phyloP scores from a whole-genome alignment of 2,888 invertebrate genomes.

The Hypercompe scribonia region DNA sequence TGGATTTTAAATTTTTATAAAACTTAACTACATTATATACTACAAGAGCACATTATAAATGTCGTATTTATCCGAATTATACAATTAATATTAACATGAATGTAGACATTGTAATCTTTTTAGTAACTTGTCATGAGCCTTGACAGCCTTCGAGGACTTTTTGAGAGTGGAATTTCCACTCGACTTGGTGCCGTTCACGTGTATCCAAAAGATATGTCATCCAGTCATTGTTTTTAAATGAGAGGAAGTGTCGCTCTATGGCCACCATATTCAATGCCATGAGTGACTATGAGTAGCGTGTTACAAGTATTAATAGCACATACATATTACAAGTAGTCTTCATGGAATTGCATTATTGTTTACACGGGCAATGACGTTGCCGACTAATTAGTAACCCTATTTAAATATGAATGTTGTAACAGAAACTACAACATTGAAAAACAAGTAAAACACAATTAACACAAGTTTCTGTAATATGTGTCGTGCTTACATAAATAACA shows the following conservation, averaged over 20 bases:
- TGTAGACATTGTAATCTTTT: background rate
- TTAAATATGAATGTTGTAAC: too few species aligned
- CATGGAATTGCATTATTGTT: background rate
- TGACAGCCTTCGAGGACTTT: background rate
- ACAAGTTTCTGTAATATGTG: too few species aligned
- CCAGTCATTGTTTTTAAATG: background rate
- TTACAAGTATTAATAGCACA: too few species aligned
- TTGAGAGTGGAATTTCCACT: background rate
- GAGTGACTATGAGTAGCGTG: background rate
- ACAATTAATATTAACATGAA: background rate
- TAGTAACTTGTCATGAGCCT: background rate
- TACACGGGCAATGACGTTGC: background rate
- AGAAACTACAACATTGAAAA: too few species aligned
- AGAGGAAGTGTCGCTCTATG: background rate
- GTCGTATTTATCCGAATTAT: background rate
- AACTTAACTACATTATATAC: too few species aligned
- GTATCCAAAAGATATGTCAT: constrained; percentile 3
- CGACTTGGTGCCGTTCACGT: background rate
- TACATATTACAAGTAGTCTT: background rate
- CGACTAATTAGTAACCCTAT: background rate
- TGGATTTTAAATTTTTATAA: too few species aligned
- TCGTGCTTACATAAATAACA: too few species aligned
- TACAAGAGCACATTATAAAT: too few species aligned
- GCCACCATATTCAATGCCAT: background rate
- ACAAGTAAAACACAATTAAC: too few species aligned